Evolutionary conservation across 2,797 vertebrate species (phyloP).

Genomic region (Dromococcyx pavoninus): DNA sequence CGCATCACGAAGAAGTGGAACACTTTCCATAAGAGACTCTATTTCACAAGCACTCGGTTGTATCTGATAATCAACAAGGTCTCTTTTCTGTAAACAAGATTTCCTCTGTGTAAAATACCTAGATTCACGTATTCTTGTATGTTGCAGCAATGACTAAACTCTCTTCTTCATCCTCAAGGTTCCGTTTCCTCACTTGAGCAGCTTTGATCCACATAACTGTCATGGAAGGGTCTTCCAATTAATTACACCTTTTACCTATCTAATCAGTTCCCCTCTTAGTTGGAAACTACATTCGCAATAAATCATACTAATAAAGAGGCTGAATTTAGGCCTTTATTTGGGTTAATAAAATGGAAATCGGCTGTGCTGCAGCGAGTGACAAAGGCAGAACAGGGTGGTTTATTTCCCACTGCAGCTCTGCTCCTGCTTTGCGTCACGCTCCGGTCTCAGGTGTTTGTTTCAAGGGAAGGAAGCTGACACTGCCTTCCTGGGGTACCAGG

Average conservation of each 20-base stretch:
- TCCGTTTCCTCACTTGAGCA: slow-evolving; percentile 47
- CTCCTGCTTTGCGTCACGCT: neutral
- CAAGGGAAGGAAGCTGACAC: fast-evolving
- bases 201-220: slow-evolving; percentile 61
- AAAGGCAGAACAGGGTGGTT: neutral
- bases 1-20: neutral
- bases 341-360: neutral
- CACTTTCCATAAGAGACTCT: slow-evolving; percentile 54
- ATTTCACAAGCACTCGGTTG: slow-evolving; percentile 53
- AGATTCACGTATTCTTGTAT: slow-evolving; percentile 55
- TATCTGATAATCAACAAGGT: slow-evolving; percentile 52
- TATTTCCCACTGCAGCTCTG: neutral
- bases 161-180: slow-evolving; percentile 25
- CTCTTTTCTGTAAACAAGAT: slow-evolving; percentile 65
- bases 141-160: slow-evolving; percentile 51
- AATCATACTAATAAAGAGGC: slow-evolving; percentile 31
- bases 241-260: slow-evolving; percentile 5
- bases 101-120: slow-evolving; percentile 62
- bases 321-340: neutral
- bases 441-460: neutral
- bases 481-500: neutral
- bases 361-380: neutral
- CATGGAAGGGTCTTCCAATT: slow-evolving; percentile 69
- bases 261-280: slow-evolving; percentile 34
- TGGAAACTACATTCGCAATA: slow-evolving; percentile 68